Evolutionary conservation across 2,797 vertebrate species (phyloP), one percentile per base, ranked within the genome.

Genomic region (Clarias fuscus): DNA sequence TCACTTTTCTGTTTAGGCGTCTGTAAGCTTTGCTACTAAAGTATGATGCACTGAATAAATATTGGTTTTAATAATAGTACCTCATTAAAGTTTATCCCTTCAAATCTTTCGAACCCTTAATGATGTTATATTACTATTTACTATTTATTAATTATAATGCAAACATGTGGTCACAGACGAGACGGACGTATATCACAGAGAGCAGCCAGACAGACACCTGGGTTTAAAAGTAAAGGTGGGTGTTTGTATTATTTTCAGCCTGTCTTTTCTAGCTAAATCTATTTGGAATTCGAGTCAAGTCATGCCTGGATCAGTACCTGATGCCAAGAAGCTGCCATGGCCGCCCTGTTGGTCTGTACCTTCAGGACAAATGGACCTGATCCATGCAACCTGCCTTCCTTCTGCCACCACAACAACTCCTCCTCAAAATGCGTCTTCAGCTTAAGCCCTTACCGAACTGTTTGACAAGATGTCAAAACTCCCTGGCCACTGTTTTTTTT

Each of bases 361-460:
- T 83, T 20, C 48, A 37, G 43, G 53, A 83, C 48, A 33, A 82
- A 82, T 70, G 65, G 65, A 33, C 30, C n/a, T 82, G 27, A 53
- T 82, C 81, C 81, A 82, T 56, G 81, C 81, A 82, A 33, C 43
- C 65, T 82, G 43, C 64, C 40, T 17, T 58, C n/a, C 81, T 53
- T 37, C 81, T 83, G 15, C 43, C 48, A 1, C 17, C 37, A 68
- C 24, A 82, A 30, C 43, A 53, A 17, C 27, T 68, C 43, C 80
- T 58, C 56, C n/a, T 15, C 5, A 8, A 65, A 7, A 40, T 37
- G 37, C 24, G 53, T 48, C 62, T 82, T 37, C 58, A 62, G 33
- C 20, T 62, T 79, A 22, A 48, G 79, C 17, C 17, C 61, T 82
- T 7, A 30, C 61, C 17, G 37, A 11, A 67, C n/a, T 53, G 62